A percentile compares a stretch with the other conserved stretches of the same genome.
Evolutionary conservation across 2,888 invertebrate species (phyloP).

Genomic region (Orchesellides sinensis): DNA sequence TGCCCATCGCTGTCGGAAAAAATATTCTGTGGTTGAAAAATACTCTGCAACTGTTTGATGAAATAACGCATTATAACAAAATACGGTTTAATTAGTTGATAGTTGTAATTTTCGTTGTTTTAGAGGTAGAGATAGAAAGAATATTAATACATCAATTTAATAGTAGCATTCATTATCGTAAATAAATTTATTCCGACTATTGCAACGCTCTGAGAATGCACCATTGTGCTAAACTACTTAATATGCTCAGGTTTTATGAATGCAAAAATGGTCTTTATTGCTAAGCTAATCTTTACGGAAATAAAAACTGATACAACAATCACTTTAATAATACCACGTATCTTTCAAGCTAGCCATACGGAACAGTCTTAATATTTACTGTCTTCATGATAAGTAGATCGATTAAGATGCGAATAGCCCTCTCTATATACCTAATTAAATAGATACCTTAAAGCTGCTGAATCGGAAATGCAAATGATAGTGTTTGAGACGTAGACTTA

Average conservation of each 20-base stretch:
- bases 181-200: too few species aligned
- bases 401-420: slow-evolving; percentile 27
- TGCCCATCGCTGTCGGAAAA: too few species aligned
- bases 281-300: slow-evolving; percentile 21
- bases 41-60: too few species aligned
- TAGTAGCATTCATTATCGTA: too few species aligned
- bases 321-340: not conserved
- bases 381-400: slow-evolving; percentile 27
- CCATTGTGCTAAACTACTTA: not conserved
- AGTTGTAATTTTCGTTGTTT: too few species aligned
- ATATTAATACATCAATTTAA: too few species aligned
- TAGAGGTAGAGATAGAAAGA: too few species aligned
- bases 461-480: slow-evolving; percentile 15
- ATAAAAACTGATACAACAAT: slow-evolving; percentile 10
- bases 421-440: not conserved
- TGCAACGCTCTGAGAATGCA: too few species aligned
- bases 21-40: too few species aligned
- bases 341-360: not conserved
- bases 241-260: too few species aligned
- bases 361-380: slow-evolving; percentile 1
- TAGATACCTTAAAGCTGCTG: not conserved
- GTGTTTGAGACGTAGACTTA: not conserved
- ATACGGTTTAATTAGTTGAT: too few species aligned
- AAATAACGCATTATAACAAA: too few species aligned
- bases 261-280: not conserved